These are phyloP conservation scores for Acanthococcus lagerstroemiae DNA, from an alignment of 2,888 invertebrate genomes.

Conservation along the genomic window DNA sequence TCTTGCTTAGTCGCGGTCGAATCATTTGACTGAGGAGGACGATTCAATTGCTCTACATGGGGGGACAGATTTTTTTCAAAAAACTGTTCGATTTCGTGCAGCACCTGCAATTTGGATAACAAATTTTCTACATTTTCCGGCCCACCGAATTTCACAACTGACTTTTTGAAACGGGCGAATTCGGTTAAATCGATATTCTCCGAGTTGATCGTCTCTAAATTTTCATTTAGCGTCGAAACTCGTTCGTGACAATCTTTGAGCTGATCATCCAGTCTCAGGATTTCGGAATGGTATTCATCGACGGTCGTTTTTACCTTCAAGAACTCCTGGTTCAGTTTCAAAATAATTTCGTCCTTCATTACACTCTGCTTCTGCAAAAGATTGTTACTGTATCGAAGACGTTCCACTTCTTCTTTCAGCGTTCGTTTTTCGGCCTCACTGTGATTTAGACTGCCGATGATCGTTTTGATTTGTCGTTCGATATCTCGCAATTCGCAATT, in stretches of 20 bases:
- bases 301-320: background rate
- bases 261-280: background rate
- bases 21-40: background rate
- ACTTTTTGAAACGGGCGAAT: constrained; percentile 5
- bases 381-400: background rate
- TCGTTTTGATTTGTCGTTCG: background rate
- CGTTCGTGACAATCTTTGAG: constrained; percentile 2
- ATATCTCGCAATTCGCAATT: background rate
- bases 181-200: constrained; percentile 15
- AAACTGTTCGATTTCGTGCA: constrained; percentile 11
- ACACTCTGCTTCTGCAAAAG: background rate
- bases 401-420: background rate
- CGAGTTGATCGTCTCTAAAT: constrained; percentile 2
- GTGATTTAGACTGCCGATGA: background rate
- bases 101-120: background rate
- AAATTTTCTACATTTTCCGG: background rate
- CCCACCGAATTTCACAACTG: background rate
- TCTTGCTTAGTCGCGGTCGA: background rate
- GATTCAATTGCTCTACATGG: background rate
- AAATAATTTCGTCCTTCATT: background rate
- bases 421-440: background rate
- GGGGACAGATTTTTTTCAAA: constrained; percentile 2
- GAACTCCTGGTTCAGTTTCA: constrained; percentile 8
- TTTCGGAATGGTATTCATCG: constrained; percentile 4
- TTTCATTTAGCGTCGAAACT: constrained; percentile 12